These are phyloP conservation scores for Idaea aversata DNA, from an alignment of 2,888 invertebrate genomes.

Conservation along the genomic window DNA sequence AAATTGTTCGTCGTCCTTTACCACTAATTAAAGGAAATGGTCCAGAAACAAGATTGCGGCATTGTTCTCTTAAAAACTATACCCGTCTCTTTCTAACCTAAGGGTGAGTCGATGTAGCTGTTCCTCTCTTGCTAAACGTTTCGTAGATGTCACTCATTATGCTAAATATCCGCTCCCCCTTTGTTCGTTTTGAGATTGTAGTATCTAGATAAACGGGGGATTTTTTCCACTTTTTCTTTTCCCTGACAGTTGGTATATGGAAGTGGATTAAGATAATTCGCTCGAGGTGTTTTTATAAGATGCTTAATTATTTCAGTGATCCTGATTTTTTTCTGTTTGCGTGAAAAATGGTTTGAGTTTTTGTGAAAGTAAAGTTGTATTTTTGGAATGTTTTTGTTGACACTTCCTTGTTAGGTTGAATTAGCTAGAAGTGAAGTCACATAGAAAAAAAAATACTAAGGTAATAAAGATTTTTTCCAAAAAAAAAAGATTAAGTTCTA, in stretches of 20 bases:
- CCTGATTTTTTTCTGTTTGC: slow-evolving; percentile 22
- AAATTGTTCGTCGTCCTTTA: slow-evolving; percentile 71
- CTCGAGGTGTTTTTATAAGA: slow-evolving; percentile 57
- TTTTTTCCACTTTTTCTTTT: slow-evolving; percentile 51
- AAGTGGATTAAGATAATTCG: slow-evolving; percentile 74
- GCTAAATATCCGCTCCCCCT: slow-evolving; percentile 74
- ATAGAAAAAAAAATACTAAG: too few relatives aligned
- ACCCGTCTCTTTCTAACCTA: slow-evolving; percentile 39
- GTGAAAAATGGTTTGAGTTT: slow-evolving; percentile 20
- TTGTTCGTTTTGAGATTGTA: slow-evolving; percentile 64
- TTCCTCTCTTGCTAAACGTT: slow-evolving; percentile 68
- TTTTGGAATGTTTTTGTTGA: background rate
- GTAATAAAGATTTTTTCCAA: too few relatives aligned
- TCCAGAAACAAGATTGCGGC: slow-evolving; percentile 81
- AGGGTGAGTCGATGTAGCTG: slow-evolving; percentile 14
- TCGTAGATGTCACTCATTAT: slow-evolving; percentile 77
- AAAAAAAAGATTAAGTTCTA: too few relatives aligned
- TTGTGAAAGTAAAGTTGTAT: slow-evolving; percentile 23
- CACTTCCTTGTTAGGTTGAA: too few relatives aligned
- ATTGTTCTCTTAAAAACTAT: slow-evolving; percentile 69
- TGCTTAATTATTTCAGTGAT: slow-evolving; percentile 59
- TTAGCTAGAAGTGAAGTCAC: too few relatives aligned
- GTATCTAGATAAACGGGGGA: slow-evolving; percentile 48
- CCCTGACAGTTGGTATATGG: slow-evolving; percentile 79
- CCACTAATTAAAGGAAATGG: slow-evolving; percentile 81